Evolutionary conservation across 30 jellyfish, hydroid and myxozoan genomes (phyloP).

Genomic region (Sanderia malayensis): DNA sequence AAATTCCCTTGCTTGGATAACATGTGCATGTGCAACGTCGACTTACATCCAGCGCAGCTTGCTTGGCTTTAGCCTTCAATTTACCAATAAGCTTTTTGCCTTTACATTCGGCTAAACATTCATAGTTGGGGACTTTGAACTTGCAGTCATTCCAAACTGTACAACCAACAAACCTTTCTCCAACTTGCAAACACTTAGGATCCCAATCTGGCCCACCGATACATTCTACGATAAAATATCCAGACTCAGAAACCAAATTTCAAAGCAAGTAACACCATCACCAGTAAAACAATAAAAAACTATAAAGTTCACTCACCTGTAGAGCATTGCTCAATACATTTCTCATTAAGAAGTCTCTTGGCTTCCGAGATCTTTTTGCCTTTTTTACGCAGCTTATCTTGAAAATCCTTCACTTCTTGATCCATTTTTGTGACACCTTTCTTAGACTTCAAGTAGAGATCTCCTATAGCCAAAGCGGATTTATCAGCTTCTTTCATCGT

Average conservation of each 20-base stretch:
- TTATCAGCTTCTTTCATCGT: slow-evolving; percentile 40
- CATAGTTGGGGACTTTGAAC: slow-evolving; percentile 58
- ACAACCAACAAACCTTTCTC: slow-evolving; percentile 53
- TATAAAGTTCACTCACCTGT: slow-evolving; percentile 46
- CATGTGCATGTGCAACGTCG: too few species aligned
- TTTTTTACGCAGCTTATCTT: slow-evolving; percentile 43
- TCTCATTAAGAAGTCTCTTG: slow-evolving; percentile 36
- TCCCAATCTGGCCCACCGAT: slow-evolving; percentile 74
- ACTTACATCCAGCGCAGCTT: slow-evolving; percentile 56
- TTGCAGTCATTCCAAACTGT: slow-evolving; percentile 75
- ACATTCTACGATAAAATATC: slow-evolving; percentile 52
- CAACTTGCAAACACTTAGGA: slow-evolving; percentile 54
- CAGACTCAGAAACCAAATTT: too few species aligned
- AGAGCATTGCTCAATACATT: slow-evolving; percentile 59
- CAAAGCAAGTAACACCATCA: too few species aligned
- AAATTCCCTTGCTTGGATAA: too few species aligned
- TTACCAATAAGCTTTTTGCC: slow-evolving; percentile 47
- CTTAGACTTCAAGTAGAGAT: slow-evolving; percentile 40
- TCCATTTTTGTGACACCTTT: slow-evolving; percentile 60
- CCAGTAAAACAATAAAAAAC: too few species aligned
- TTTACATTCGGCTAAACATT: slow-evolving; percentile 70
- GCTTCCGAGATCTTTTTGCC: slow-evolving; percentile 48
- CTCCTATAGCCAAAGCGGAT: slow-evolving; percentile 43
- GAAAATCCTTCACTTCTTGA: slow-evolving; percentile 36
- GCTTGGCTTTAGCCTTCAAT: slow-evolving; percentile 47